Percentiles rank a stretch among this genome's conserved stretches.
These are phyloP conservation scores for Muntiacus muntjak DNA, from an alignment of 2,113 vertebrate species.

Conservation along the genomic window DNA sequence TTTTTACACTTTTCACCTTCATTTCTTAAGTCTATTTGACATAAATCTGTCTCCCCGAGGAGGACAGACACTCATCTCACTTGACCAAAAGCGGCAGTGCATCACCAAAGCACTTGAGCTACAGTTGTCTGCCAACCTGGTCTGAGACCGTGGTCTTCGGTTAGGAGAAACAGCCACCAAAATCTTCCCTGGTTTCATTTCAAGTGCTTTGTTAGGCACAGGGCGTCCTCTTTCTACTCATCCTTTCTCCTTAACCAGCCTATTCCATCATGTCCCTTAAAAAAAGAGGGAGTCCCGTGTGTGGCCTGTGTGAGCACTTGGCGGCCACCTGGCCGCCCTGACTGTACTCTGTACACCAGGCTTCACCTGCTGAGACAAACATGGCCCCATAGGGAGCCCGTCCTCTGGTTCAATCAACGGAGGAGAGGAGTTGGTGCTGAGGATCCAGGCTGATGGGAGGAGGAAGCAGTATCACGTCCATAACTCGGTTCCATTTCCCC, in stretches of 20 bases:
- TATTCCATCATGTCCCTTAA: background rate
- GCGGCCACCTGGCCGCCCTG: background rate
- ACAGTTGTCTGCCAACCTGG: background rate
- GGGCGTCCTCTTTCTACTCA: background rate
- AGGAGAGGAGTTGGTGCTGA: background rate
- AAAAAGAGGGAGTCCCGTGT: background rate
- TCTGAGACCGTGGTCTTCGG: background rate
- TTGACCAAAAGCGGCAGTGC: background rate
- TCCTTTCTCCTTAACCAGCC: background rate
- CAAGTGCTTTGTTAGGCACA: background rate
- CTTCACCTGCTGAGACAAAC: background rate
- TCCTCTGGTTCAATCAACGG: background rate
- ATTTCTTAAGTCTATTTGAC: background rate
- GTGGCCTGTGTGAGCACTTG: background rate
- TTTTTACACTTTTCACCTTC: background rate
- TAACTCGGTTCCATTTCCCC: background rate
- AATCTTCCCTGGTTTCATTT: background rate
- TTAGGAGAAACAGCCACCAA: background rate
- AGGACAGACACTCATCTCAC: background rate
- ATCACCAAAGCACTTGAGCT: background rate
- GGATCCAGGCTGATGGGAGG: background rate
- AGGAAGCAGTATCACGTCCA: background rate
- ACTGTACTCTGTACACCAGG: background rate
- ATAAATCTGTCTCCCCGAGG: background rate
- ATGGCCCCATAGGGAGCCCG: background rate